These are phyloP conservation scores for Ageneiosus marmoratus DNA, from an alignment of 2,113 vertebrate genomes.

Conservation along the genomic window DNA sequence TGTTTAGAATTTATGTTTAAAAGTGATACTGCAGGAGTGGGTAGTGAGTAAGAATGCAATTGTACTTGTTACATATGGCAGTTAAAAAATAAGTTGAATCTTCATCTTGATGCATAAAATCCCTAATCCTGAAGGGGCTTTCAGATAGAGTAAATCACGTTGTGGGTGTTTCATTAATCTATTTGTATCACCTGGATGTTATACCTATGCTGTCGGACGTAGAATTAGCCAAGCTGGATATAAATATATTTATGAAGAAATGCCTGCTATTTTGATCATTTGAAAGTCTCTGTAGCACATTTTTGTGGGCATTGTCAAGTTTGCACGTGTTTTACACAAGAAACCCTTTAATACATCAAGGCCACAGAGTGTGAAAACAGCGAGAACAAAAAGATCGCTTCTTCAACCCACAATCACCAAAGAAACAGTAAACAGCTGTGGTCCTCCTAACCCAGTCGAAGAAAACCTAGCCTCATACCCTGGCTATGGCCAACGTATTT, in stretches of 20 bases:
- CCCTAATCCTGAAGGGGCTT: background rate
- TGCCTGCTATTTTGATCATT: background rate
- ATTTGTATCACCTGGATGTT: background rate
- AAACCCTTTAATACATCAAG: background rate
- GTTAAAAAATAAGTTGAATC: too few species aligned
- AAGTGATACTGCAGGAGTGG: too few species aligned
- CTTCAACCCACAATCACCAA: constrained; percentile 28
- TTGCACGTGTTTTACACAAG: background rate
- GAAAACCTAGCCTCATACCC: constrained; percentile 57
- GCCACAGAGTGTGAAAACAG: background rate
- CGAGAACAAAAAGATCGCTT: constrained; percentile 11
- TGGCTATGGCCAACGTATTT: constrained; percentile 55
- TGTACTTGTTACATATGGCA: too few species aligned
- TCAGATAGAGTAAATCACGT: background rate
- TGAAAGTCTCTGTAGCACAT: background rate
- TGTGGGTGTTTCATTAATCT: background rate
- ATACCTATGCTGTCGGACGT: background rate
- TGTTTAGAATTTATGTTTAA: too few species aligned
- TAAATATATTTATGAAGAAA: background rate
- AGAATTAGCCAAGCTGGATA: too few species aligned
- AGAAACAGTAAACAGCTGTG: constrained; percentile 46
- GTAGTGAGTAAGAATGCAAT: too few species aligned
- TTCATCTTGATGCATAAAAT: constrained; percentile 4
- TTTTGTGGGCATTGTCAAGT: background rate
- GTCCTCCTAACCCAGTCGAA: constrained; percentile 55